Conservation (phyloP, 2,888 invertebrate species). For the Polydesmus complanatus region DNA sequence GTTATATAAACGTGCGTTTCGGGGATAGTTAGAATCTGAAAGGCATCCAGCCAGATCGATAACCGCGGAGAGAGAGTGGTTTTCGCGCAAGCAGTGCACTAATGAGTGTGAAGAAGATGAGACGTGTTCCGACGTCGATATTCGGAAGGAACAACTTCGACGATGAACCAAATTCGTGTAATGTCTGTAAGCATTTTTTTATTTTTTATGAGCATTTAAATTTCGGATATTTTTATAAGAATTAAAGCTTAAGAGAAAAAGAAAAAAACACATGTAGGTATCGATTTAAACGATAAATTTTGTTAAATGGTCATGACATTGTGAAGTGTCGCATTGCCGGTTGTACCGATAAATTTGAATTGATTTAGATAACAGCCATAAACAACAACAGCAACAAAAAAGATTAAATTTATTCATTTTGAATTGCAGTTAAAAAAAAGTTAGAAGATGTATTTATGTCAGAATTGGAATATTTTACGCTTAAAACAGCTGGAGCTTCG, state of each 20-base stretch:
- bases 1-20: too few species aligned
- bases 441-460: slow-evolving; percentile 13
- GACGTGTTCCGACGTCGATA: not conserved
- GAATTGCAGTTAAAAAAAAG: slow-evolving; percentile 8
- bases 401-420: too few species aligned
- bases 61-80: not conserved
- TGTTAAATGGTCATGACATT: too few species aligned
- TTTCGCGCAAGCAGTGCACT: not conserved
- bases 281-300: too few species aligned
- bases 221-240: not conserved
- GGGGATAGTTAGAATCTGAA: not conserved
- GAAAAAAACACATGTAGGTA: too few species aligned
- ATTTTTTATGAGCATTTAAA: not conserved
- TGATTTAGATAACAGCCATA: too few species aligned
- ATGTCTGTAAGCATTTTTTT: not conserved
- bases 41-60: not conserved
- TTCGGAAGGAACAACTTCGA: not conserved
- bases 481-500: slow-evolving; percentile 9
- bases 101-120: not conserved
- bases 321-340: too few species aligned
- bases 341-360: not conserved
- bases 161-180: not conserved
- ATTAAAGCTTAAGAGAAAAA: not conserved
- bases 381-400: too few species aligned
- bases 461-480: slow-evolving; percentile 12